These are phyloP conservation scores for Philereme vetulata DNA, from an alignment of 2,888 invertebrate species.

Conservation along the genomic window DNA sequence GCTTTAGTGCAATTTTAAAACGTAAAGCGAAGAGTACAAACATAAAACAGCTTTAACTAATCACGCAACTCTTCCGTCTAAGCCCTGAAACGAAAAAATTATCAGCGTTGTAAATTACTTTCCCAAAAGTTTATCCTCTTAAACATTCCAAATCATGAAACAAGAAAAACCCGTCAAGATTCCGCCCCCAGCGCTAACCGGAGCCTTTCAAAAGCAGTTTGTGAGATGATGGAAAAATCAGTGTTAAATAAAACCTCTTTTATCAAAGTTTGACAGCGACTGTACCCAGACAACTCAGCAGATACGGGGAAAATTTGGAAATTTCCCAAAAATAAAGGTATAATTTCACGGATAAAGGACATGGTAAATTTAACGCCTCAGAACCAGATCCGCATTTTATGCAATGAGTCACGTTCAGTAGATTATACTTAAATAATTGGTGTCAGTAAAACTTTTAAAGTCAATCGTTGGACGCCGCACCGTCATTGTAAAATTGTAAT, in stretches of 20 bases:
- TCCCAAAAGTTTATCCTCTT: background rate
- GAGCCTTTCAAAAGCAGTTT: constrained; percentile 10
- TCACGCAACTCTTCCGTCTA: no score
- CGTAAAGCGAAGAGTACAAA: background rate
- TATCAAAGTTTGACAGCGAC: constrained; percentile 46
- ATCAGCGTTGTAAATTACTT: no score
- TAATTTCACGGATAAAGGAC: background rate
- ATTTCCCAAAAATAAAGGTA: background rate
- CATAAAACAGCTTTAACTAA: no score
- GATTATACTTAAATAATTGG: no score
- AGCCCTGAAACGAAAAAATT: no score
- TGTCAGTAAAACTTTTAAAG: no score
- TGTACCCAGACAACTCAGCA: constrained; percentile 3
- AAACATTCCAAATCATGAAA: background rate
- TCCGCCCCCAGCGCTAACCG: background rate
- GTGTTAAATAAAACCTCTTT: constrained; percentile 39
- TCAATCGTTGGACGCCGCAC: no score
- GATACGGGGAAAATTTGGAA: constrained; percentile 15
- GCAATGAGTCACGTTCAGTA: no score
- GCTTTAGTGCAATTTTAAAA: constrained; percentile 1
- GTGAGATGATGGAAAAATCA: constrained; percentile 30
- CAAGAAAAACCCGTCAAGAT: background rate
- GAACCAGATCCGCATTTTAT: background rate
- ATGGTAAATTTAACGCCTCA: background rate
- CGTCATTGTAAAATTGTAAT: no score